Conservation (phyloP, 2,888 invertebrate genomes). For the Macaria liturata region DNA sequence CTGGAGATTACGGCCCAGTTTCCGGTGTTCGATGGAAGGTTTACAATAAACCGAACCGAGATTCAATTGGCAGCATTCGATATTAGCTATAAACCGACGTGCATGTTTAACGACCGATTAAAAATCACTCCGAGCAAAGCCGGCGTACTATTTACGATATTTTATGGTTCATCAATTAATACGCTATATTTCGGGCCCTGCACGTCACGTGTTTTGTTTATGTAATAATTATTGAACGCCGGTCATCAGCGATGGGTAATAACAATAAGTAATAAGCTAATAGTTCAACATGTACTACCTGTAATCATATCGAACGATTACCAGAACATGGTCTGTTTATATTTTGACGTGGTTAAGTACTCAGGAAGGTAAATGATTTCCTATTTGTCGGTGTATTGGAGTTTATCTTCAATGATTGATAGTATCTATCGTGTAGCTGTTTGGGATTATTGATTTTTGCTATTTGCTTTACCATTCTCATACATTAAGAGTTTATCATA, state of each 20-base stretch:
- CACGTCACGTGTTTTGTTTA: conserved; percentile 29
- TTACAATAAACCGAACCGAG: conserved; percentile 32
- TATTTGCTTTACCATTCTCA: conserved; percentile 18
- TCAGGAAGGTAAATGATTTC: conserved; percentile 21
- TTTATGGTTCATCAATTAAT: conserved; percentile 58
- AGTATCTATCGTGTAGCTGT: conserved; percentile 13
- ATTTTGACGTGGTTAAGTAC: conserved; percentile 18
- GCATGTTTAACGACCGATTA: conserved; percentile 55
- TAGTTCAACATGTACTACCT: not conserved
- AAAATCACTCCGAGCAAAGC: conserved; percentile 50
- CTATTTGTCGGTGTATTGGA: conserved; percentile 12
- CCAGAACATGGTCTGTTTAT: conserved; percentile 17
- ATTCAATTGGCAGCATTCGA: conserved; percentile 37
- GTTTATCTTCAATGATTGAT: conserved; percentile 24
- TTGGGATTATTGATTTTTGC: conserved; percentile 22
- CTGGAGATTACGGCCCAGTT: conserved; percentile 25
- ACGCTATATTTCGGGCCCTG: conserved; percentile 39
- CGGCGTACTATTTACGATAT: conserved; percentile 45
- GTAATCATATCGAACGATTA: conserved; percentile 7
- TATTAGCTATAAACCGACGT: conserved; percentile 42
- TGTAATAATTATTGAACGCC: conserved; percentile 32
- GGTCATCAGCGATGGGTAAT: conserved; percentile 29
- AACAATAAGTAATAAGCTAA: conserved; percentile 25
- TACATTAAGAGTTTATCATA: no score
- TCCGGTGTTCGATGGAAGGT: conserved; percentile 29